Evolutionary conservation across 2,113 vertebrate species (phyloP).

Genomic region (Scartelaos histophorus): DNA sequence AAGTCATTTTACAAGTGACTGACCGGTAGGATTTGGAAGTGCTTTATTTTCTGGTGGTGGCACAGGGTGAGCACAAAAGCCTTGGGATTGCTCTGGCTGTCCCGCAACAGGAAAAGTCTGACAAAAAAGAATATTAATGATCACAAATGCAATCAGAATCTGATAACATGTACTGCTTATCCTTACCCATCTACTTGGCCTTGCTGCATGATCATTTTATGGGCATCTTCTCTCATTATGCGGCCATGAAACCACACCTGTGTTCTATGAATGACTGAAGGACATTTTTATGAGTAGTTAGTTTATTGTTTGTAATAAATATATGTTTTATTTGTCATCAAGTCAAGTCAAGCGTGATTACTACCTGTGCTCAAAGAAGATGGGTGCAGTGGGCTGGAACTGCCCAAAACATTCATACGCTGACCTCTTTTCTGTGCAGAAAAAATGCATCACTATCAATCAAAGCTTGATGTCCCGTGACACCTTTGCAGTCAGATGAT

Average conservation of each 20-base stretch:
- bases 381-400: constrained; percentile 91
- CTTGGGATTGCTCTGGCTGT: constrained; percentile 99
- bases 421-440: constrained; percentile 87
- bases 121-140: neutral
- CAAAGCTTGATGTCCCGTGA: neutral
- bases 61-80: constrained; percentile 97
- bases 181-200: constrained; percentile 96
- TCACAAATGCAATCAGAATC: neutral
- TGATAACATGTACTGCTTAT: too few species aligned
- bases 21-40: constrained; percentile 98
- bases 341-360: too few species aligned
- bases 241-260: constrained; percentile 97
- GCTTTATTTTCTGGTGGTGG: constrained; percentile 99
- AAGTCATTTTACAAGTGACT: constrained; percentile 56
- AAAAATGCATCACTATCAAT: neutral
- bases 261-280: constrained; percentile 91
- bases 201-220: constrained; percentile 93
- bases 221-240: constrained; percentile 94
- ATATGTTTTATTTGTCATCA: neutral
- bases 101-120: constrained; percentile 95
- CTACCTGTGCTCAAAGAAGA: constrained; percentile 90
- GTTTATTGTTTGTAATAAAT: neutral
- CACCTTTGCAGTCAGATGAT: neutral
- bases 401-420: constrained; percentile 91
- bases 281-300: neutral